Conservation (phyloP, 2,888 invertebrate genomes). For the Rhogogaster chlorosoma region DNA sequence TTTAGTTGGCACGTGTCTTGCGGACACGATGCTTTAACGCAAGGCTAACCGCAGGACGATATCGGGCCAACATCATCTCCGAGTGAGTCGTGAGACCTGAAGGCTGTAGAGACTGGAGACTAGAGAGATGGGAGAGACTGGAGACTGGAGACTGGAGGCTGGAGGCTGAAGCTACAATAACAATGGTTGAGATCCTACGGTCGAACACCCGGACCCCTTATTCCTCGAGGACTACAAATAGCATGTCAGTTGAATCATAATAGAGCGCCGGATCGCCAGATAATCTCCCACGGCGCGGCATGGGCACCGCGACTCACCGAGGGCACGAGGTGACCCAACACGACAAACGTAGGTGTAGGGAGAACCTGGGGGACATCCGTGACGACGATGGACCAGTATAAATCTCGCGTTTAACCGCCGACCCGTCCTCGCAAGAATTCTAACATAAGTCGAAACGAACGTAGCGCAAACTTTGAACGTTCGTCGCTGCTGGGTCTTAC, state of each 20-base stretch:
- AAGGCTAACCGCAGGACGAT: constrained; percentile 35
- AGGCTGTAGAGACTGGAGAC: constrained; percentile 19
- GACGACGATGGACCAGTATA: constrained; percentile 45
- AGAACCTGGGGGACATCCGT: constrained; percentile 47
- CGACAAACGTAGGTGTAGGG: constrained; percentile 47
- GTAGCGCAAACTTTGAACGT: constrained; percentile 32
- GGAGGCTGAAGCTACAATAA: constrained; percentile 34
- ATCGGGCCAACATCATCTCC: constrained; percentile 39
- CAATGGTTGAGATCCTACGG: constrained; percentile 42
- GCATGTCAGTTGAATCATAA: constrained; percentile 73
- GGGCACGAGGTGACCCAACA: constrained; percentile 48
- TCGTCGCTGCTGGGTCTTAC: constrained; percentile 1
- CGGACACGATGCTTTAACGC: constrained; percentile 35
- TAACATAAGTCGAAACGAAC: constrained; percentile 25
- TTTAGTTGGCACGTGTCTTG: constrained; percentile 41
- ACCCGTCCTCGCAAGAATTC: constrained; percentile 23
- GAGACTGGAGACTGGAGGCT: constrained; percentile 23
- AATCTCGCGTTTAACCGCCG: constrained; percentile 40
- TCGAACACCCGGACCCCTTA: constrained; percentile 46
- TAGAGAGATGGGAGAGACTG: constrained; percentile 11
- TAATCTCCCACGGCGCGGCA: constrained; percentile 64
- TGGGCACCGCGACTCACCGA: constrained; percentile 32
- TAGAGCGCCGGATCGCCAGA: constrained; percentile 71
- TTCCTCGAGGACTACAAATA: constrained; percentile 68
- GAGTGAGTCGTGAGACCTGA: constrained; percentile 46